A percentile compares a stretch with the other conserved stretches of the same genome.
These are phyloP conservation scores for Lagocephalus sceleratus DNA, from an alignment of 2,797 vertebrate genomes.

Conservation along the genomic window DNA sequence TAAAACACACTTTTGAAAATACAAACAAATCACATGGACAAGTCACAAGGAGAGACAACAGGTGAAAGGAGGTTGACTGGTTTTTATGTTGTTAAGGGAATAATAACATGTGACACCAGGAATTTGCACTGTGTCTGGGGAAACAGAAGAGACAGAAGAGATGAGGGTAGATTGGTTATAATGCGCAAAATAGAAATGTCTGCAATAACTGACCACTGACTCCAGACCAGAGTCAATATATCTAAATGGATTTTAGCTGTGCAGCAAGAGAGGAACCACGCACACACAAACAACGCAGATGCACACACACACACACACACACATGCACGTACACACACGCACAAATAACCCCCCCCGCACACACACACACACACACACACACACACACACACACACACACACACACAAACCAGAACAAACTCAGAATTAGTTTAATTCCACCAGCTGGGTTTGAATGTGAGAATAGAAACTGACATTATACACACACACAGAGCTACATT, in stretches of 20 bases:
- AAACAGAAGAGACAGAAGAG: conserved; percentile 40
- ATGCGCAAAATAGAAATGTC: conserved; percentile 61
- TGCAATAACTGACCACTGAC: conserved; percentile 73
- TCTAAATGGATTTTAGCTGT: conserved; percentile 68
- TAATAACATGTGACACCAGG: conserved; percentile 34
- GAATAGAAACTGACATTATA: conserved; percentile 76
- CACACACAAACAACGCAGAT: conserved; percentile 11
- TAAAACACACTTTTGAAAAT: conserved; percentile 1
- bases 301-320: conserved; percentile 17
- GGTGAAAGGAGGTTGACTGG: conserved; percentile 9
- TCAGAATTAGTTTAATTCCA: conserved; percentile 75
- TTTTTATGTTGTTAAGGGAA: conserved; percentile 34
- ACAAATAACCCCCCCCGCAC: no score
- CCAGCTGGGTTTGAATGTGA: conserved; percentile 68
- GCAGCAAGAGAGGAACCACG: conserved; percentile 46
- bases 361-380: conserved; percentile 13
- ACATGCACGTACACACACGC: conserved; percentile 27
- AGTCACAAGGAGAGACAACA: conserved; percentile 6
- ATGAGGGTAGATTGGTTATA: conserved; percentile 56
- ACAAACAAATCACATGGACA: conserved; percentile 1
- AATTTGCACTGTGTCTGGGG: conserved; percentile 19
- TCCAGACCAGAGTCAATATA: conserved; percentile 72
- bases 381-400: conserved; percentile 26
- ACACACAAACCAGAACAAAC: conserved; percentile 51
- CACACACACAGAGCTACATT: conserved; percentile 65